Evolutionary conservation across 1,140 invertebrate species (phyloP).

Genomic region (Lucilia sericata): DNA sequence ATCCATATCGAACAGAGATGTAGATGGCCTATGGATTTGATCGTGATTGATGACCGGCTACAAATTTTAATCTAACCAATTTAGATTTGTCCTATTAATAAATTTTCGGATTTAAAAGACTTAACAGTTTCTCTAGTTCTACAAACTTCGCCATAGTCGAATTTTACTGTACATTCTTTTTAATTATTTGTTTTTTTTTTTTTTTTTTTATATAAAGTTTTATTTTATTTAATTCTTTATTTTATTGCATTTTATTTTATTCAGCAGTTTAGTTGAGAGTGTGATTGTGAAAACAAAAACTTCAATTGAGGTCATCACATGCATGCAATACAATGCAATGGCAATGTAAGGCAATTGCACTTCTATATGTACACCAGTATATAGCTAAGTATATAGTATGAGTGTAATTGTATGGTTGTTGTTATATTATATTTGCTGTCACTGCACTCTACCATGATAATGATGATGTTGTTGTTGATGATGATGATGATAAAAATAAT

Average conservation of each 20-base stretch:
- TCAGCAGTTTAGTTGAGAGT: slow-evolving; percentile 19
- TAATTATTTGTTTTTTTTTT: not conserved
- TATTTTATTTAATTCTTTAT: not conserved
- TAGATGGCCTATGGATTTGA: no score
- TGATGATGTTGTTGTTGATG: not conserved
- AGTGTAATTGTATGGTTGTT: slow-evolving; percentile 9
- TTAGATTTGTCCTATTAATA: no score
- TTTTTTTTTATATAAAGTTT: not conserved
- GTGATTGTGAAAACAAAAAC: slow-evolving; percentile 40
- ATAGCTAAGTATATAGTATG: not conserved
- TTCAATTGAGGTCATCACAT: slow-evolving; percentile 40
- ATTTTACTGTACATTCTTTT: no score
- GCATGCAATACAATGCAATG: slow-evolving; percentile 28
- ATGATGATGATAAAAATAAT: not conserved
- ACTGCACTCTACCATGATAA: slow-evolving; percentile 36
- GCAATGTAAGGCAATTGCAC: slow-evolving; percentile 44
- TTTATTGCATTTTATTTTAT: not conserved
- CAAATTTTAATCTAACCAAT: no score
- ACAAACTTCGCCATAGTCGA: no score
- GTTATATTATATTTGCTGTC: slow-evolving; percentile 30
- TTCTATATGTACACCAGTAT: not conserved
- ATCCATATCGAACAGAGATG: no score
- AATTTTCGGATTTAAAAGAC: no score
- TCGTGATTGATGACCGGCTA: no score
- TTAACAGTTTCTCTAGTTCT: no score